Percentiles rank a stretch among this genome's conserved stretches.
phyloP scores from a whole-genome alignment of 2,888 invertebrate species.

The Actias luna region DNA sequence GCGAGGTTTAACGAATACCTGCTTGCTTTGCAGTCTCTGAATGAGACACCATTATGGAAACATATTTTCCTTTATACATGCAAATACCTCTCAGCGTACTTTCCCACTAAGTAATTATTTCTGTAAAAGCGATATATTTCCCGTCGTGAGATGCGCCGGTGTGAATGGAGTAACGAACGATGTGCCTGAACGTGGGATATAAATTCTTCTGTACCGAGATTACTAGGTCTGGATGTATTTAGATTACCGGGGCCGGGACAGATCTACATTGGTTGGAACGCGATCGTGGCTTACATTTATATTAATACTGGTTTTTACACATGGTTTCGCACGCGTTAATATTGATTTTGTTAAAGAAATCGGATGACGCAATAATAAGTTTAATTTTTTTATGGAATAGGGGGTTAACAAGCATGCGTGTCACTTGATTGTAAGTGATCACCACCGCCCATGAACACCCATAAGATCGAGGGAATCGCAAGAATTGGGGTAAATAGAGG shows the following conservation, averaged over 20 bases:
- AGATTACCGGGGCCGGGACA: conserved; percentile 32
- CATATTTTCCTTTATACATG: not conserved
- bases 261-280: not conserved
- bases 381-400: no score
- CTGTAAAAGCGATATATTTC: not conserved
- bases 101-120: not conserved
- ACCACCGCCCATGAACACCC: no score
- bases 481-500: no score
- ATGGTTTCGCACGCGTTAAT: no score
- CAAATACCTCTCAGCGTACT: not conserved
- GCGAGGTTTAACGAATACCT: no score
- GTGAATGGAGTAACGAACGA: conserved; percentile 9
- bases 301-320: no score
- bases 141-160: not conserved
- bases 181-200: conserved; percentile 2
- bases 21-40: not conserved
- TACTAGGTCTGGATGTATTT: conserved; percentile 28
- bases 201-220: conserved; percentile 20
- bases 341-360: no score
- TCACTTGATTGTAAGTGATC: no score
- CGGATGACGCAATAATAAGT: no score
- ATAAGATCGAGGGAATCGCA: no score
- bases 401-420: no score
- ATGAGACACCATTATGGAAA: not conserved
- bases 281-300: not conserved